Evolutionary conservation across 2,888 invertebrate genomes (phyloP), one percentile per base, ranked within the genome.

Genomic region (Dryobota labecula): DNA sequence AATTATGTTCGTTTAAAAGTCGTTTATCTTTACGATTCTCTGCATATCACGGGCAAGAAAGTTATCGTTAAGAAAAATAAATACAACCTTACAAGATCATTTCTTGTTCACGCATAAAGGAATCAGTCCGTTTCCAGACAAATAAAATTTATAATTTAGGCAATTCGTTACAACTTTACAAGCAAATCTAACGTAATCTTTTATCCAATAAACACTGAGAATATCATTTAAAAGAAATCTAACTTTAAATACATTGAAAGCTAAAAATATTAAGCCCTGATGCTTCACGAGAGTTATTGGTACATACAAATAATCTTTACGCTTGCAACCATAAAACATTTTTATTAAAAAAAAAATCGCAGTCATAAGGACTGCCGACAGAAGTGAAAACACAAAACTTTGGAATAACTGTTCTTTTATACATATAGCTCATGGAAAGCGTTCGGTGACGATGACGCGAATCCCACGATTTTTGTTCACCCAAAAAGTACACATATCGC

Each of bases 301-400:
- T 47, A 70, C 57, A 62, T 58, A 62, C 72, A 76, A 72, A 49
- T 43, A 57, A 72, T 75, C 58, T 70, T 54, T 54, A 70, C 56
- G 41, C 43, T 65, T 53, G 36, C 30, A 33, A 56, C 24, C 15
- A 63, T 43, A 58, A 41, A n/a, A 54, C 62, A 53, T 64, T 61
- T 43, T 53, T 3, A 9, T 70, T 73, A 36, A 20, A 54, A 64
- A 61, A 49, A 43, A n/a, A n/a, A n/a, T n/a, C n/a, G n/a, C n/a
- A n/a, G n/a, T n/a, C n/a, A n/a, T n/a, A n/a, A n/a, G n/a, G n/a
- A n/a, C n/a, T n/a, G n/a, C n/a, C n/a, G n/a, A n/a, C n/a, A n/a
- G n/a, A n/a, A n/a, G n/a, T n/a, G n/a, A n/a, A n/a, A n/a, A n/a
- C n/a, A n/a, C n/a, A n/a, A n/a, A n/a, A n/a, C n/a, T n/a, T n/a